Base-by-base conservation (phyloP, 2,797 vertebrate genomes). In the Poeciliopsis turneri region DNA sequence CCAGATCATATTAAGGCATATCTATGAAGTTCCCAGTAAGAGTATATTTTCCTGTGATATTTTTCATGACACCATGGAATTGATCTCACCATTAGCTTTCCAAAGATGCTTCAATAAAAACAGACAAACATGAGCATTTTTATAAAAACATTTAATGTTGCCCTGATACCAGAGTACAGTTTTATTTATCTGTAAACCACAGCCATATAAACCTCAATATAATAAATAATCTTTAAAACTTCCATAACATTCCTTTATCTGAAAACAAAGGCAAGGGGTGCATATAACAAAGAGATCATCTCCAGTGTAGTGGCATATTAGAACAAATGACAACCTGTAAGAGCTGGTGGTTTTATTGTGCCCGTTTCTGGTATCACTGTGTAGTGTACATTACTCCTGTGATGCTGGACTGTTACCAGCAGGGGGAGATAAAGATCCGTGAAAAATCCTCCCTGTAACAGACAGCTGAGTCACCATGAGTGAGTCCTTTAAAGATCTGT, bases 211-310 rank as follows among this genome's bases (percentile, higher is more conserved):
- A 86, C 71, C 74, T 91, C 72, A 66, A 84, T 77, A 83, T 78
- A 89, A 93, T 92, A 94, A 93, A 45, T 94, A 93, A 91, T 82
- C 36, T 82, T 75, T 20, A 90, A 86, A 88, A 84, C 46, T 28
- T 46, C 18, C 76, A 78, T 41, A 78, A 81, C 72, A 84, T 72
- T 76, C 15, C 78, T 66, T 64, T 82, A 49, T 47, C 15, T 79
- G 46, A 86, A 84, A 78, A 30, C 49, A 83, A 11, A 87, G 16
- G 75, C 20, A 79, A 47, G 36, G 74, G 28, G 51, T 71, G 66
- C 57, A 82, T 76, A 75, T 45, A 61, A 23, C 25, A 77, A n/a
- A 73, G 25, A 43, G 45, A 87, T 81, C 73, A 79, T 33, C 61
- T 74, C 30, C 64, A 7, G 30, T n/a, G 16, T 23, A 53, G 25